Base-by-base conservation (phyloP, 2,113 vertebrate species). In the Perca fluviatilis region DNA sequence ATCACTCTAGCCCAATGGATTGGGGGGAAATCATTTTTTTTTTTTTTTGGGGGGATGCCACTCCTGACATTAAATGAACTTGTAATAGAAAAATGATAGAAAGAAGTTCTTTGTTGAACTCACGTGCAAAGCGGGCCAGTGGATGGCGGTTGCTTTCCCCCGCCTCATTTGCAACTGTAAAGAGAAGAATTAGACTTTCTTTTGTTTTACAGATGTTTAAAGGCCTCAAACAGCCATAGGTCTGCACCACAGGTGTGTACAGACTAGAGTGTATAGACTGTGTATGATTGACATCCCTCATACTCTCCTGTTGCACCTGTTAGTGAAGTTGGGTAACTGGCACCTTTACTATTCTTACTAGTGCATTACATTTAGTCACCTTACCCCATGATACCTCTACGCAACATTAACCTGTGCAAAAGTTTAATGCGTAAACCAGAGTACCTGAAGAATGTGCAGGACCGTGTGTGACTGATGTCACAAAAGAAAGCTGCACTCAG, bases 161-260 rank as follows among this genome's bases (percentile, higher is more conserved):
- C 0, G 95, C 82, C 87, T 98, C 96, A 49, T 98, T 99, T 75
- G 98, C 97, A 89, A 98, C 97, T 98, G 90, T 75, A 83, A 92
- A 74, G 33, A 88, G 54, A 90, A 80, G 85, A 84, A 10, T 16
- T 1, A 3, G 14, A 60, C 69, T 23, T 11, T 66, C 0, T 18
- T 21, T 75, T 0, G 21, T 19, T 75, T 73, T 3, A 46, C n/a
- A n/a, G 7, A 15, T 18, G 21, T 19, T 65, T 46, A 27, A 43
- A 65, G n/a, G 0, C 7, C 50, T 40, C 65, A 66, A 50, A 30
- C 8, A 49, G 23, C 9, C 8, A 66, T 13, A 19, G 16, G 21
- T 63, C n/a, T 46, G 61, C 19, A 36, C 5, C 2, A 63, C 61
- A 19, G 16, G 11, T 57, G 36, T 40, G 49, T 40, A 40, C 9